Conservation (phyloP, 2,113 vertebrate species). For the Heptranchias perlo region DNA sequence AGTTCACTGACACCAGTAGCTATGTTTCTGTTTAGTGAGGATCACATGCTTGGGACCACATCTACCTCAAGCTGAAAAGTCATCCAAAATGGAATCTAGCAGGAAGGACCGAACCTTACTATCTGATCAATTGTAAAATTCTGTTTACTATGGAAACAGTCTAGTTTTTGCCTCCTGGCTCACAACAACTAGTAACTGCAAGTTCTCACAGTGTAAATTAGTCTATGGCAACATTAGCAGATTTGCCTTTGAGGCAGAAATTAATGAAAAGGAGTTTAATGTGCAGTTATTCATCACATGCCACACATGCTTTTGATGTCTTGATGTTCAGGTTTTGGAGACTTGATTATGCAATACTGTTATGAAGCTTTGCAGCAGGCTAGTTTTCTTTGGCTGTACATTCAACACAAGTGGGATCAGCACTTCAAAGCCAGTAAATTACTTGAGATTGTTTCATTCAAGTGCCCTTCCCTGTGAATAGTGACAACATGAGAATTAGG, state of each 20-base stretch:
- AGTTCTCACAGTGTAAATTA: constrained; percentile 62
- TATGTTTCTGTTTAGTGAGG: constrained; percentile 19
- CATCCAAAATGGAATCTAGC: constrained; percentile 14
- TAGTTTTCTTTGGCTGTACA: constrained; percentile 65
- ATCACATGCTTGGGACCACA: constrained; percentile 17
- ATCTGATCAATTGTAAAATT: background rate
- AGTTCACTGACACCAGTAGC: constrained; percentile 28
- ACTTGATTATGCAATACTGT: constrained; percentile 54
- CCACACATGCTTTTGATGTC: constrained; percentile 69
- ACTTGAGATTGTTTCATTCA: constrained; percentile 61
- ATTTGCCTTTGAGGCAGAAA: constrained; percentile 58
- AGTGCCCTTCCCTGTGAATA: constrained; percentile 59
- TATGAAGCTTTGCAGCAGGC: constrained; percentile 52
- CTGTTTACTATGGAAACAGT: constrained; percentile 22
- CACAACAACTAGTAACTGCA: constrained; percentile 48
- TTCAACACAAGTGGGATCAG: constrained; percentile 41
- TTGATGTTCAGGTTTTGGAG: constrained; percentile 64
- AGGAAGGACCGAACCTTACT: background rate
- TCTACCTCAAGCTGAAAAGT: constrained; percentile 25
- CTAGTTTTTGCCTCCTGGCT: constrained; percentile 47
- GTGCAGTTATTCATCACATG: constrained; percentile 56
- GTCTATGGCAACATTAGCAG: constrained; percentile 59
- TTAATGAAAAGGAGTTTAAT: constrained; percentile 46
- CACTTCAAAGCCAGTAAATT: constrained; percentile 66
- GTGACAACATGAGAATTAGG: constrained; percentile 52